Evolutionary conservation across 2,797 vertebrate species (phyloP).

Genomic region (Pipistrellus pygmaeus): DNA sequence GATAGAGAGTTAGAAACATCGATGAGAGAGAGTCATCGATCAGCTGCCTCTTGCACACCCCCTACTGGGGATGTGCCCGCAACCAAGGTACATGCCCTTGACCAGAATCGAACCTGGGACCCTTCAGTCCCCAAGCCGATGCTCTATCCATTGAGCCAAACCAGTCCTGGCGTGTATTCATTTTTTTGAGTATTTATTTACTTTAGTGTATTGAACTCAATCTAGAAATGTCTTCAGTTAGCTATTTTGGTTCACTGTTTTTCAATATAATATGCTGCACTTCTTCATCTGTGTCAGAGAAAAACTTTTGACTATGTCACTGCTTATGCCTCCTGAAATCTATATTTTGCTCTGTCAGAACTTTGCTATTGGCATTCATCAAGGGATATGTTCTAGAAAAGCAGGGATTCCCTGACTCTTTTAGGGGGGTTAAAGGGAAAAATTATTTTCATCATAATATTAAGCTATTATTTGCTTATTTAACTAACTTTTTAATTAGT

Average conservation of each 20-base stretch:
- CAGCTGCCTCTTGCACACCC: too few relatives aligned
- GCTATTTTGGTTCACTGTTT: neutral
- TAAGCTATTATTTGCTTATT: neutral
- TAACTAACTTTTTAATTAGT: neutral
- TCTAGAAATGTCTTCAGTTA: neutral
- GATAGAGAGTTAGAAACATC: too few relatives aligned
- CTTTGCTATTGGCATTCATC: neutral
- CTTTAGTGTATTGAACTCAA: conserved; percentile 15
- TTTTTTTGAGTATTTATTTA: conserved; percentile 23
- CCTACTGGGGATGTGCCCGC: too few relatives aligned
- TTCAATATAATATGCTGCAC: neutral
- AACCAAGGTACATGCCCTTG: too few relatives aligned
- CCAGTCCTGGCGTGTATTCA: neutral
- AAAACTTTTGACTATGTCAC: neutral
- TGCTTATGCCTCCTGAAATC: neutral
- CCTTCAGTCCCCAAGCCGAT: too few relatives aligned
- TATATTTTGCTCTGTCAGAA: neutral
- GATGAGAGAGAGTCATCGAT: too few relatives aligned
- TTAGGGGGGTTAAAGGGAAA: neutral
- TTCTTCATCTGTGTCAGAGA: neutral
- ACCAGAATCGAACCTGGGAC: too few relatives aligned
- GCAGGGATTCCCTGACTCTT: neutral
- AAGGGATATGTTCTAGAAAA: neutral
- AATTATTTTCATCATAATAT: neutral
- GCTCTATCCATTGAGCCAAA: too few relatives aligned